Base-by-base conservation (phyloP, 2,888 invertebrate genomes). In the Lasius fuliginosus region DNA sequence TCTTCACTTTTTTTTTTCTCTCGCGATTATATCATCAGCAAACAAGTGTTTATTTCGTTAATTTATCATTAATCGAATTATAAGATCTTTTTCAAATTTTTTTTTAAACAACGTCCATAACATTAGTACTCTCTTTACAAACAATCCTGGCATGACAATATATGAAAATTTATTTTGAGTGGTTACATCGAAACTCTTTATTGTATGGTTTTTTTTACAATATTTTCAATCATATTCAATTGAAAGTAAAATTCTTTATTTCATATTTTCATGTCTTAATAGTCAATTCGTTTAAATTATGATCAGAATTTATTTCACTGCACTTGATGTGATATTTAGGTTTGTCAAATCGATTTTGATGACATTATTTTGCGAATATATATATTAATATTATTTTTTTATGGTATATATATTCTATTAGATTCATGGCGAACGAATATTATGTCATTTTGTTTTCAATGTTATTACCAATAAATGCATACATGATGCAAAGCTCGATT, bases 111-210 rank as follows among this genome's bases (percentile, higher is more conserved):
- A 77, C 23, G 68, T n/a, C 40, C n/a, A 49, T 56, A 42, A 77
- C 36, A 69, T 46, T 73, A 79, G 27, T 18, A 60, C 27, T 27
- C 12, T 42, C 15, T 60, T 73, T 79, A 60, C 42, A 71, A 79
- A 79, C 58, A 79, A 33, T 71, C 73, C 58, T 71, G 42, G 3
- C 73, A 42, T 68, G 33, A 68, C 56, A 73, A 60, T 58, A 33
- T 71, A 58, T 11, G 42, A 77, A 77, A 77, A 69, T 60, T 79
- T 36, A 76, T 15, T 71, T 60, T 79, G 23, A 60, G 5, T 79
- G 3, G 58, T 71, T 71, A 40, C 27, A 79, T 60, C 12, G 23
- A 73, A 60, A 79, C n/a, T 79, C 42, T 73, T 73, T 79, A 79
- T 79, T 74, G 9, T 62, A 73, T 27, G n/a, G 27, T 11, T 60